phyloP scores from a whole-genome alignment of 2,113 vertebrate genomes.

The Amphilophus citrinellus region DNA sequence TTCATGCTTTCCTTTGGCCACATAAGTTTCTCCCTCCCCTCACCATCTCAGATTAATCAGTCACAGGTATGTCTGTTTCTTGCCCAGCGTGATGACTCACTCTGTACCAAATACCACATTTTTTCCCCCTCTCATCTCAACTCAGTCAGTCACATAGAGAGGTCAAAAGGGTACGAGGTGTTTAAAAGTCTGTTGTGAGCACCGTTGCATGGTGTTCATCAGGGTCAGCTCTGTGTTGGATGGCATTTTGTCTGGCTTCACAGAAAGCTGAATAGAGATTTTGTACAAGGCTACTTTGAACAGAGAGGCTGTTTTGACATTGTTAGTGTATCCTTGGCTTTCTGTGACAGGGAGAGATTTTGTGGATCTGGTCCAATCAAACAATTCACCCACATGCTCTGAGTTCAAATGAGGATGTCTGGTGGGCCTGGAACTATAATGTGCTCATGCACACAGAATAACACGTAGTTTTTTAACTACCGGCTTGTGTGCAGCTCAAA shows the following conservation, averaged over 20 bases:
- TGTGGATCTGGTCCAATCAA: constrained; percentile 35
- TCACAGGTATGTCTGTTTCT: constrained; percentile 15
- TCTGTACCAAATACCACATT: constrained; percentile 11
- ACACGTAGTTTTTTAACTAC: constrained; percentile 24
- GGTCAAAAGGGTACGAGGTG: constrained; percentile 31
- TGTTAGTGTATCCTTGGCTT: constrained; percentile 69
- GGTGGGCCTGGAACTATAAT: neutral
- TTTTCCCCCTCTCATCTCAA: constrained; percentile 15
- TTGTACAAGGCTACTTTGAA: constrained; percentile 43
- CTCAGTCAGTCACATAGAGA: constrained; percentile 12
- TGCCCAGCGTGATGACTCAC: constrained; percentile 43
- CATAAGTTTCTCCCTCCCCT: neutral
- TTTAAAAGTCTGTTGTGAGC: constrained; percentile 30
- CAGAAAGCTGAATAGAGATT: constrained; percentile 44
- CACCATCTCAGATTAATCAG: constrained; percentile 30
- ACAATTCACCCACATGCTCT: constrained; percentile 22
- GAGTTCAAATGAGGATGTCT: constrained; percentile 55
- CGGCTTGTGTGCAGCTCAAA: constrained; percentile 30
- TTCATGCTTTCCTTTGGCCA: neutral
- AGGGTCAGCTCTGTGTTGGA: constrained; percentile 28
- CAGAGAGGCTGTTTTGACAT: constrained; percentile 55
- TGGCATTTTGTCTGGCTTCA: constrained; percentile 37
- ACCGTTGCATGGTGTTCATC: constrained; percentile 25
- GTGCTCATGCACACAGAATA: constrained; percentile 30
- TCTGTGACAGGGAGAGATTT: constrained; percentile 44